Conservation (phyloP, 2,888 invertebrate species). For the Chrysina gloriosa region DNA sequence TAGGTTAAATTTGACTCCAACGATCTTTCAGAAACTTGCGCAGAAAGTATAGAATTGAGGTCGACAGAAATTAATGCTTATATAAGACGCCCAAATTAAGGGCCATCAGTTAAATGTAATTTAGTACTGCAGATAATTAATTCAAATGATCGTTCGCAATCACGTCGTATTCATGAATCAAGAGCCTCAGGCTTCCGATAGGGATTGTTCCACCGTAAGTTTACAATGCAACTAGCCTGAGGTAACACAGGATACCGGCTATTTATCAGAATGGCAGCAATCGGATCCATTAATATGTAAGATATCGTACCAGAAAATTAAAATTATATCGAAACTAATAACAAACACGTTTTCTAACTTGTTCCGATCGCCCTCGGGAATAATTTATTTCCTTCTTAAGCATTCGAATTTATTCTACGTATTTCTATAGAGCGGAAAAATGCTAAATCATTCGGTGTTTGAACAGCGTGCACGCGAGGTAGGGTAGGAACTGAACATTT, state of each 20-base stretch:
- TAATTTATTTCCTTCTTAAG: not conserved
- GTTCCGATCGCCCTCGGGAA: not conserved
- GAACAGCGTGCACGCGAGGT: too few species aligned
- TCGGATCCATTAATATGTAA: slow-evolving; percentile 12
- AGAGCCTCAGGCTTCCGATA: slow-evolving; percentile 43
- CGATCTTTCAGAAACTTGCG: too few species aligned
- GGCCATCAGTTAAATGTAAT: slow-evolving; percentile 33
- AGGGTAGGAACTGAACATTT: too few species aligned
- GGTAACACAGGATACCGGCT: slow-evolving; percentile 30
- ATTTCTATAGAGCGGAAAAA: not conserved
- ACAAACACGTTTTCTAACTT: slow-evolving; percentile 13
- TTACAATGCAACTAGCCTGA: slow-evolving; percentile 40
- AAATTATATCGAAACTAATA: slow-evolving; percentile 20
- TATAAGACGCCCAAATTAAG: slow-evolving; percentile 39
- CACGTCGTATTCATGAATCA: slow-evolving; percentile 49
- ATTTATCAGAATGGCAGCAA: slow-evolving; percentile 28
- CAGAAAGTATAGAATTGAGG: too few species aligned
- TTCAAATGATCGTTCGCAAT: slow-evolving; percentile 43
- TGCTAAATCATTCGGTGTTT: too few species aligned
- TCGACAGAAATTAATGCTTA: not conserved
- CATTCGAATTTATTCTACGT: not conserved
- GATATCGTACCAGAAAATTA: slow-evolving; percentile 14
- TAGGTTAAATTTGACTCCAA: too few species aligned
- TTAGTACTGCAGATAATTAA: slow-evolving; percentile 41
- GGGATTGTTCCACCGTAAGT: slow-evolving; percentile 41